Evolutionary conservation across 2,888 invertebrate genomes (phyloP).

Genomic region (Anorthoa munda): DNA sequence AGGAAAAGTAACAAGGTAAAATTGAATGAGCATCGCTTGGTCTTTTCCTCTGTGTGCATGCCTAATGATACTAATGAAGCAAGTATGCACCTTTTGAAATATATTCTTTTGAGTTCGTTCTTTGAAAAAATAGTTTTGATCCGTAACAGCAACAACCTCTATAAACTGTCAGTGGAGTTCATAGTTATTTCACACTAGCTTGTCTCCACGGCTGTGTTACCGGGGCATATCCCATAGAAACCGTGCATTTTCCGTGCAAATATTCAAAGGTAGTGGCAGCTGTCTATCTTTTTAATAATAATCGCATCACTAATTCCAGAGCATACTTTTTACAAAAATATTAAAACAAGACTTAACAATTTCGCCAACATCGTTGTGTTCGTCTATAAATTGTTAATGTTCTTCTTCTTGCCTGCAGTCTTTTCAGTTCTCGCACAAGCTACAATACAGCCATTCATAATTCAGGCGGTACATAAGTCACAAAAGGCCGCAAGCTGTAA

Average conservation of each 20-base stretch:
- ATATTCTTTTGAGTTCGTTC: too few species aligned
- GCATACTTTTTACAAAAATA: too few species aligned
- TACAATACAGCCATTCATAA: slow-evolving; percentile 53
- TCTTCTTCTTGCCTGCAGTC: slow-evolving; percentile 13
- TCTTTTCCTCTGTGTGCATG: too few species aligned
- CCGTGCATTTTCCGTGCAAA: too few species aligned
- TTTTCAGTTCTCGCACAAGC: slow-evolving; percentile 10
- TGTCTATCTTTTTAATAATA: too few species aligned
- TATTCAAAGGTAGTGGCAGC: too few species aligned
- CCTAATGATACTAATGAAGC: background rate
- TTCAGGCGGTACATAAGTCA: slow-evolving; percentile 47
- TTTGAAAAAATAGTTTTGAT: background rate
- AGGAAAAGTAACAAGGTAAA: background rate
- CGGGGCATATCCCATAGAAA: too few species aligned
- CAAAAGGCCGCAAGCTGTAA: slow-evolving; percentile 45
- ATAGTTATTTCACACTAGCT: too few species aligned
- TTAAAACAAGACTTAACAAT: background rate
- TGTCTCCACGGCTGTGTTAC: too few species aligned
- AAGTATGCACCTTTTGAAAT: background rate
- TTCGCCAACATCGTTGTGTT: background rate
- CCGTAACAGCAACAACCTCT: background rate
- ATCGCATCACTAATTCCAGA: too few species aligned
- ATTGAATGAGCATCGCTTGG: background rate
- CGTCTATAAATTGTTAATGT: slow-evolving; percentile 21
- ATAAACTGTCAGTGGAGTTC: too few species aligned